Evolutionary conservation across 2,797 vertebrate genomes (phyloP), one percentile per base, ranked within the genome.

Genomic region (Morus bassanus): DNA sequence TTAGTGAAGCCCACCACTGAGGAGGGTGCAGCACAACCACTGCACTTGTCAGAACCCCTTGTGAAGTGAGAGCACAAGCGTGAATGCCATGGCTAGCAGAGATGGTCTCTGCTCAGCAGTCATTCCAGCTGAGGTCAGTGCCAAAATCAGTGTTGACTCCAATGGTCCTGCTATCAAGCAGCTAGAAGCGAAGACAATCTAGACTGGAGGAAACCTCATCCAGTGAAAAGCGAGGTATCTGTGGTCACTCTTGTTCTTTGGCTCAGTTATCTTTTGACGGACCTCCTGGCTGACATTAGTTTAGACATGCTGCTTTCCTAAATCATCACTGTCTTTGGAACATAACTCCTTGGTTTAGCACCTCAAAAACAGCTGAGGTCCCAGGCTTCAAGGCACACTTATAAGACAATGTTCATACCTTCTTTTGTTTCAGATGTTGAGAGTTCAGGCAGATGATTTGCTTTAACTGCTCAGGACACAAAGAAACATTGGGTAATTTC

Each of bases 1-100:
- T 30, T 50, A 7, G 11, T 18, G 30, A 87, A 76, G 28, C 15
- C 46, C 50, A 33, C 16, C 1, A 1, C 54, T 43, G 54, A 45
- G 30, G n/a, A 59, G 10, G 72, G 25, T 0, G 0, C 9, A 60
- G n/a, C 48, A 25, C 27, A 86, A 30, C 6, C 28, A 22, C n/a
- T 17, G 2, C 11, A 14, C 28, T 89, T 69, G 64, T 21, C 54
- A 50, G 21, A 78, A 88, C 21, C 2, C 3, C 0, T 0, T 7
- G 11, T 30, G 37, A 78, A 82, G 9, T 11, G 33, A 65, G 13
- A 60, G 25, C 64, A 60, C 0, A 7, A 70, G 19, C 13, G 37
- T 0, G 2, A 90, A 15, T 2, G 13, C 2, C 46, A 43, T 1
- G 0, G 17, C 64, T 60, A 75, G 45, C 25, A 45, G 45, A 74